Conservation (phyloP, 2,113 vertebrate species). For the Parus major region DNA sequence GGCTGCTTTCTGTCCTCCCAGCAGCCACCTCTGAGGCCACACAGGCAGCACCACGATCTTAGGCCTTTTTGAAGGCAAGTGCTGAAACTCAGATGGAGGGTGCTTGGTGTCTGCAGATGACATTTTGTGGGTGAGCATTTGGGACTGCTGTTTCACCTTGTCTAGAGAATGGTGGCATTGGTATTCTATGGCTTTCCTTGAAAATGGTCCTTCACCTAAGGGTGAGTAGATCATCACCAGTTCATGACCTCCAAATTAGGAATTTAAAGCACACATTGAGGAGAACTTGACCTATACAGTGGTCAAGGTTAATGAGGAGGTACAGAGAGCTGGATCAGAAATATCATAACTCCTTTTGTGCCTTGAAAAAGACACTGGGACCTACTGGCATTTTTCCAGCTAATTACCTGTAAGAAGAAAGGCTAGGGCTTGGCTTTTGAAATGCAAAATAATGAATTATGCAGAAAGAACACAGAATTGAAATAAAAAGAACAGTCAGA, state of each 20-base stretch:
- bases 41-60: not conserved
- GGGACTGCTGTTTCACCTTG: not conserved
- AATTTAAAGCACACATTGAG: not conserved
- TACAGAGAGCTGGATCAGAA: not conserved
- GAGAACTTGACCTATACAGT: not conserved
- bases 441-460: not conserved
- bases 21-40: not conserved
- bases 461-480: not conserved
- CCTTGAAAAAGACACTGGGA: not conserved
- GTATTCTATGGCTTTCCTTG: not conserved
- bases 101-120: not conserved
- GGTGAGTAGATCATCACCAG: not conserved
- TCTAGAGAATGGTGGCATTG: not conserved
- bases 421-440: not conserved
- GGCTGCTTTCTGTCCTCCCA: not conserved
- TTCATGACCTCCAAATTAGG: not conserved
- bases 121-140: not conserved
- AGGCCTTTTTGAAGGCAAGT: not conserved
- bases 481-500: not conserved
- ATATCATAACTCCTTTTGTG: not conserved
- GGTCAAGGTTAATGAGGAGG: not conserved
- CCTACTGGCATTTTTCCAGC: not conserved
- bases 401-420: slow-evolving; percentile 29
- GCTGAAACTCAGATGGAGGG: not conserved
- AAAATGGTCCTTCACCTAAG: not conserved